phyloP scores from a whole-genome alignment of 2,113 vertebrate genomes.

The Hemiprocne comata region DNA sequence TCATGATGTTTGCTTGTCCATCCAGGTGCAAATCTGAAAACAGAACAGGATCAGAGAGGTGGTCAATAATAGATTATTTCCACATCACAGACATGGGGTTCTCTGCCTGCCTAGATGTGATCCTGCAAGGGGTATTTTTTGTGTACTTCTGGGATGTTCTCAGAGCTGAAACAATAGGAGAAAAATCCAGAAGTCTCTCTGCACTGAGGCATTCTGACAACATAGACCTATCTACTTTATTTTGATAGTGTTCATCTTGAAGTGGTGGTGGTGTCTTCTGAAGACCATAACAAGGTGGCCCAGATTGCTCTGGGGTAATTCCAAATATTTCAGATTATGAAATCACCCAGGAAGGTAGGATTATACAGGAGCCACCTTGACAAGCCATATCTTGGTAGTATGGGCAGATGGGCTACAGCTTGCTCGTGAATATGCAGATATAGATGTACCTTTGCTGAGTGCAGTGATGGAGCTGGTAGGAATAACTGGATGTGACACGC shows the following conservation, averaged over 20 bases:
- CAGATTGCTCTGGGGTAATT: neutral
- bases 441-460: neutral
- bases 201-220: neutral
- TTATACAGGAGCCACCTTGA: neutral
- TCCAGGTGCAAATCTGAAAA: neutral
- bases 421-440: neutral
- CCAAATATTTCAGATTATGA: neutral
- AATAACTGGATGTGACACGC: constrained; percentile 41
- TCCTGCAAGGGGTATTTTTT: neutral
- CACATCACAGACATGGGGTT: neutral
- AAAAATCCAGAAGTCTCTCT: neutral
- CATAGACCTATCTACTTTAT: neutral
- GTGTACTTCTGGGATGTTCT: neutral
- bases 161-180: neutral
- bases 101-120: neutral
- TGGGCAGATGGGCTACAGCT: constrained; percentile 10
- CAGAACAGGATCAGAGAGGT: neutral
- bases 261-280: neutral
- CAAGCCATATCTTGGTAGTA: neutral
- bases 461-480: neutral
- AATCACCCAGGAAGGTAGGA: neutral
- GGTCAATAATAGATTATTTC: neutral
- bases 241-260: neutral
- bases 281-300: neutral
- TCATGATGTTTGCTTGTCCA: neutral